Evolutionary conservation across 1,140 invertebrate genomes (phyloP).

Genomic region (Hycleus phaleratus): DNA sequence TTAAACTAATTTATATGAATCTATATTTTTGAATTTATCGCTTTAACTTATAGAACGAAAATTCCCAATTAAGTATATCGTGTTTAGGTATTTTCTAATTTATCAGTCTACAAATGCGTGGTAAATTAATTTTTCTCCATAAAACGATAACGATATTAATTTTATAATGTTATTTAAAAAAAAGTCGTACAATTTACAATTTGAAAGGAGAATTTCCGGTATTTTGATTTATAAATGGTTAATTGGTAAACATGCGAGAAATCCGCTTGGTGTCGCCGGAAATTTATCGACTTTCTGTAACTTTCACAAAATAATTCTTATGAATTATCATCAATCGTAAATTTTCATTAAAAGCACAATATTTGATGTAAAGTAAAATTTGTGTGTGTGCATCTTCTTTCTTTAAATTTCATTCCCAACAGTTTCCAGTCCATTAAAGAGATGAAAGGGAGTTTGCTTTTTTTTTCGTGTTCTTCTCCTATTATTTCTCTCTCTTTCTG

Average conservation of each 20-base stretch:
- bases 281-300: neutral
- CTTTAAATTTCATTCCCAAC: conserved; percentile 11
- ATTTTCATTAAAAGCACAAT: conserved; percentile 14
- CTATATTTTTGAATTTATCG: no score
- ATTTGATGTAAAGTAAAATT: conserved; percentile 15
- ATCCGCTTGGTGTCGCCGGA: no score
- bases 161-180: no score
- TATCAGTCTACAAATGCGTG: neutral
- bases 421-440: conserved; percentile 3
- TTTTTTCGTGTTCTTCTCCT: neutral
- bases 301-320: neutral
- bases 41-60: neutral
- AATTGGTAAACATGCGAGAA: no score
- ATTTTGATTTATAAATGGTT: no score
- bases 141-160: no score
- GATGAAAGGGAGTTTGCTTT: neutral
- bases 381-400: conserved; percentile 2
- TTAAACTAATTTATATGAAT: no score
- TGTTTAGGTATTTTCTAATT: neutral
- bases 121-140: no score
- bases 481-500: conserved; percentile 1
- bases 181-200: no score
- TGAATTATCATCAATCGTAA: conserved; percentile 8
- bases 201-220: no score
- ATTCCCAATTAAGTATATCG: neutral